Base-by-base conservation (phyloP, 1,140 invertebrate genomes). In the Stegodyphus dumicola region DNA sequence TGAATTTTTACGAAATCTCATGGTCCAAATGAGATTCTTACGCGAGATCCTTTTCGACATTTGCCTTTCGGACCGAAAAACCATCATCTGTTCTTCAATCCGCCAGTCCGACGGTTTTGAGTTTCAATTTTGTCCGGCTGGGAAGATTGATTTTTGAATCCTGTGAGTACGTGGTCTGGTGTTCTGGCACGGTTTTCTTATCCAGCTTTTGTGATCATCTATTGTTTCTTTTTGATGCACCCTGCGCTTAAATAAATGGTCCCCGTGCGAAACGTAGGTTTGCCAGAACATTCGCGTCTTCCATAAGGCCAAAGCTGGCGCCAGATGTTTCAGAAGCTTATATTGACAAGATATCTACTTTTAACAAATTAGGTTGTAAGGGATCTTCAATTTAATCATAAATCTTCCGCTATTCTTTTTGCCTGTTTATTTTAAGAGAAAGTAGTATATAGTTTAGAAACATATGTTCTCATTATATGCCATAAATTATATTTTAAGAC, bases 111-210 rank as follows among this genome's bases (percentile, higher is more conserved):
- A 18, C 10, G 7, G 73, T 75, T 53, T 53, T 18, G 54, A 56
- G 33, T 73, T 75, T 60, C 53, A 75, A 60, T 75, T 75, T 75
- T 75, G 73, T 75, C 73, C 73, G 13, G 54, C 73, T 15, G 18
- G 33, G 70, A 75, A 75, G 73, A 75, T 75, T 75, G 73, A 75
- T 75, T 75, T 75, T 75, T 75, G 53, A 75, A 75, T 75, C 15
- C 73, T 56, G 73, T 53, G 33, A 18, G 54, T 75, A 75, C 73
- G 73, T 75, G 73, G 73, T 75, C 53, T 6, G 13, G 49, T 48
- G 52, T 48, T 56, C 52, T 18, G 7, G 53, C 73, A 75, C 73
- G 73, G 9, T 56, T 56, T 75, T 75, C 53, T 75, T 75, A 17
- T 17, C 52, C 54, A 33, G 52, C 17, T 56, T 56, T 75, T 56